Evolutionary conservation across 1,140 invertebrate species (phyloP), one percentile per base, ranked within the genome.

Genomic region (Drosophila auraria): DNA sequence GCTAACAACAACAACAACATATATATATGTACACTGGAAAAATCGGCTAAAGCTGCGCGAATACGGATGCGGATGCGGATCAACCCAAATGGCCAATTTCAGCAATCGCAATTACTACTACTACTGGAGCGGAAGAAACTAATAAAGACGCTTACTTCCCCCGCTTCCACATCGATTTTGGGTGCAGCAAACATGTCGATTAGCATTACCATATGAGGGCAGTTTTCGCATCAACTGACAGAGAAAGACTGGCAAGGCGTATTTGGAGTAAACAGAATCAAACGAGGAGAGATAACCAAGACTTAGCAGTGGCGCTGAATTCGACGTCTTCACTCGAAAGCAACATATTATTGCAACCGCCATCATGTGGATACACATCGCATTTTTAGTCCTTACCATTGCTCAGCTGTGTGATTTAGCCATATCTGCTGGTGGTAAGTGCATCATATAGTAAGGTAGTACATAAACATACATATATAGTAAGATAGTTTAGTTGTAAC

Each of bases 391-490:
- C 62, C 49, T 89, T 65, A 76, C 75, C 70, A 57, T 89, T 56
- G 66, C 74, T 72, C 86, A 84, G 81, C 78, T 89, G 54, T 79
- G 78, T 57, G 73, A 60, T 47, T 63, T 81, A 66, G 86, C 80
- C 49, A 65, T 71, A 68, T 72, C 70, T 70, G 86, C 86, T 61
- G 84, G 84, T 54, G 84, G 84, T 89, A 82, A 89, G 84, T 89
- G 14, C 17, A 33, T 8, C 11, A 12, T 36, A 11, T 36, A 36
- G 33, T 36, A 36, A 9, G 33, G 33, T 12, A 36, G 7, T 20
- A 20, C 20, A 20, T 20, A 20, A 20, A 1, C 20, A 20, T 20
- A 20, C 20, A 20, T 20, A 20, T 20, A 20, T 20, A 20, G 20
- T 20, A 20, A 20, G 20, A 20, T 20, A 20, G 20, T 20, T 20